Conservation (phyloP, 2,888 invertebrate species). For the Lepidochitona cinerea region DNA sequence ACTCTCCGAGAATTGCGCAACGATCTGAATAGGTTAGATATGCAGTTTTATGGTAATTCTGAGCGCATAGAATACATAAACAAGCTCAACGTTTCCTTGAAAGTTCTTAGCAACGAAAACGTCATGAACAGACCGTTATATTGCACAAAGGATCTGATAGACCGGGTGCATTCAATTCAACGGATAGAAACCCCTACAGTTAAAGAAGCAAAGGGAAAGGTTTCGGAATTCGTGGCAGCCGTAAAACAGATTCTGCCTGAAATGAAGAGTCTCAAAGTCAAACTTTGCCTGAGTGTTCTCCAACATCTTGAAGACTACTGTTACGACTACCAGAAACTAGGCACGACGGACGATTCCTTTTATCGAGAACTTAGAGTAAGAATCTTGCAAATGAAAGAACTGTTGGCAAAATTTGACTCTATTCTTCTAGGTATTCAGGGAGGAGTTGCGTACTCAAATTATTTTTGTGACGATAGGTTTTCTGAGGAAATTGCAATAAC, state of each 20-base stretch:
- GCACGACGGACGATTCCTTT: conserved; percentile 18
- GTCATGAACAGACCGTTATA: too few relatives aligned
- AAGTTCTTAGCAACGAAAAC: too few relatives aligned
- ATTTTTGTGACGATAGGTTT: conserved; percentile 16
- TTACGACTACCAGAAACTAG: conserved; percentile 16
- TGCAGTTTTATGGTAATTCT: too few relatives aligned
- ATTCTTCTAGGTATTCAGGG: not conserved
- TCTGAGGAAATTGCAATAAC: conserved; percentile 16
- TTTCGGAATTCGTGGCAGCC: not conserved
- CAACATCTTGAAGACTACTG: conserved; percentile 14
- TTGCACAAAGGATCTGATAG: too few relatives aligned
- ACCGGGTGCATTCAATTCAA: too few relatives aligned
- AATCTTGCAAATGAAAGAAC: not conserved
- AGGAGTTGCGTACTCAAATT: not conserved
- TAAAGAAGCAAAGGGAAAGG: not conserved
- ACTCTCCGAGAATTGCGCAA: too few relatives aligned
- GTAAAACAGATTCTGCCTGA: not conserved
- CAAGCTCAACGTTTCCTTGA: too few relatives aligned
- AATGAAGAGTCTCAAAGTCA: not conserved
- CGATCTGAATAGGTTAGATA: too few relatives aligned
- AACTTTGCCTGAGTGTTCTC: conserved; percentile 11
- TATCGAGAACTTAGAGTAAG: conserved; percentile 5
- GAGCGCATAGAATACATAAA: too few relatives aligned
- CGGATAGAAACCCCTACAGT: not conserved
- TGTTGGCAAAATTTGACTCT: conserved; percentile 7